A percentile compares a stretch with the other conserved stretches of the same genome.
Evolutionary conservation across 2,113 vertebrate genomes (phyloP).

Genomic region (Dipodomys spectabilis): DNA sequence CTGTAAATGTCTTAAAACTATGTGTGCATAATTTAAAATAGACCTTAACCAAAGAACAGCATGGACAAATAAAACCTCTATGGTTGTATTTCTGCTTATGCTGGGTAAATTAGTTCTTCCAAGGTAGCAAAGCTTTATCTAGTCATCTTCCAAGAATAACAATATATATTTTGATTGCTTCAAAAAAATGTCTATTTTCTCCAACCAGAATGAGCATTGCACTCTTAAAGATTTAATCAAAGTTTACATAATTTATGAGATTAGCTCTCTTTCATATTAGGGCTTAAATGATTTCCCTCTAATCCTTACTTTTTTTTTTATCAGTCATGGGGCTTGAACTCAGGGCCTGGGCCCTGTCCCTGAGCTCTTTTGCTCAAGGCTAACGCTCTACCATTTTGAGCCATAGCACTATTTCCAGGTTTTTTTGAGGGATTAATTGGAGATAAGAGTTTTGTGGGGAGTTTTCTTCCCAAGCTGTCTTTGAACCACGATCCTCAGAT

Average conservation of each 20-base stretch:
- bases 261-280: background rate
- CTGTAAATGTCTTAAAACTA: background rate
- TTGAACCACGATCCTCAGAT: too few relatives aligned
- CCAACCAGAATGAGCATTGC: background rate
- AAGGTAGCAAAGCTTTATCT: constrained; percentile 25
- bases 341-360: too few relatives aligned
- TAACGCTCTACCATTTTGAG: too few relatives aligned
- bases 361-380: too few relatives aligned
- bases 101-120: constrained; percentile 49
- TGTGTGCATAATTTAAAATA: constrained; percentile 53
- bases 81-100: background rate
- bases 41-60: background rate
- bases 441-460: too few relatives aligned
- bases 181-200: constrained; percentile 51
- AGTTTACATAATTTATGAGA: background rate
- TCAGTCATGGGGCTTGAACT: too few relatives aligned
- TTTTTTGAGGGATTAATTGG: too few relatives aligned
- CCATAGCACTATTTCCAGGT: too few relatives aligned
- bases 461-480: too few relatives aligned
- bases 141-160: constrained; percentile 46
- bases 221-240: background rate
- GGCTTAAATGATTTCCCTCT: background rate
- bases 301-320: background rate
- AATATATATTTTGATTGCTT: background rate
- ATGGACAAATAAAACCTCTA: constrained; percentile 26